phyloP scores from a whole-genome alignment of 1,140 invertebrate species.

The Drosophila kohkoa region DNA sequence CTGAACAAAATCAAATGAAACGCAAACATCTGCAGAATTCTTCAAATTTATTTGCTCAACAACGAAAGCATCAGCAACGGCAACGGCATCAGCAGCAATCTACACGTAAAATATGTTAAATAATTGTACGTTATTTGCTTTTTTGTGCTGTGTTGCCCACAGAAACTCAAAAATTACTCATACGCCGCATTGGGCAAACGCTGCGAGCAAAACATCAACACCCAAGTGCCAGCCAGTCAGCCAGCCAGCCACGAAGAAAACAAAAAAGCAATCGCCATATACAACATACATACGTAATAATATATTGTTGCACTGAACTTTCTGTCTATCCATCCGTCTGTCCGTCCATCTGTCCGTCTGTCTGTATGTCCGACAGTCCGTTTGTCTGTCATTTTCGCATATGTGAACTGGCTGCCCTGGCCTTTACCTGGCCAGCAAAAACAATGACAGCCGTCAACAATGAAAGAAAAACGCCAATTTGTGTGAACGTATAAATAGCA shows the following conservation, averaged over 20 bases:
- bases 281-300: conserved; percentile 6
- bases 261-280: not conserved
- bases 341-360: not conserved
- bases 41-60: conserved; percentile 72
- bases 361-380: not conserved
- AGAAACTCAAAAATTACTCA: conserved; percentile 71
- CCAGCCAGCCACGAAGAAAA: not conserved
- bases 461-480: not conserved
- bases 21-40: conserved; percentile 64
- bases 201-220: conserved; percentile 13
- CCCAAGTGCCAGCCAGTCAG: conserved; percentile 10
- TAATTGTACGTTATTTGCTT: conserved; percentile 54
- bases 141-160: conserved; percentile 24
- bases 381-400: conserved; percentile 8
- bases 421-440: conserved; percentile 17
- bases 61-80: conserved; percentile 21
- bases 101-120: conserved; percentile 62
- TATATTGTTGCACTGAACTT: conserved; percentile 29
- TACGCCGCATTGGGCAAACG: conserved; percentile 58
- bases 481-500: conserved; percentile 2
- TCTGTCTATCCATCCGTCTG: not conserved
- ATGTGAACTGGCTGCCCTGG: not conserved
- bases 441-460: conserved; percentile 24
- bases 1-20: conserved; percentile 38
- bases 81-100: conserved; percentile 6